Evolutionary conservation across 2,888 invertebrate genomes (phyloP), one percentile per base, ranked within the genome.

Genomic region (Pelosia muscerda): DNA sequence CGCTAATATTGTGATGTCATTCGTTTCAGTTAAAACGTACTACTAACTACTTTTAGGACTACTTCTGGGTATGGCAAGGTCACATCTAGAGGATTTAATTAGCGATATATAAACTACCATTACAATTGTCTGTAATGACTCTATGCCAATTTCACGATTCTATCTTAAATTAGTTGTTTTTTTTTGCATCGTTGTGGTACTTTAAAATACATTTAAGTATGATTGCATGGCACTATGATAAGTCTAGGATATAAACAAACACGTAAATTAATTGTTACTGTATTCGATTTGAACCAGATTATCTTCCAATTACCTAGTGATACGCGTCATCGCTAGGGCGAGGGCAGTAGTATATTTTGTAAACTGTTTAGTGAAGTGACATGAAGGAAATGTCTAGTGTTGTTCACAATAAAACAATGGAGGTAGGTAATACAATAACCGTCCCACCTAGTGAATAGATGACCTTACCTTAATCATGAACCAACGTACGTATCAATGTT

Each of bases 1-100:
- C 68, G 77, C 82, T 87, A 88, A 88, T 86, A 15, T 82, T 76
- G 69, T 75, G 75, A 71, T 57, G 79, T 69, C 70, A 71, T 69
- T 70, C 64, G 71, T 63, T 79, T 62, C 25, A 56, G 34, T 67
- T 72, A 28, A 56, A 68, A 71, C 56, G 55, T 72, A 56, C 64
- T 56, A 53, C 34, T 31, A 53, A 62, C 58, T 70, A 67, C 65
- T 61, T 67, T 71, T 67, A 34, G 65, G 59, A 71, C 71, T 70
- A 60, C 63, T 65, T 64, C 67, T 64, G 68, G 67, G 76, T 63
- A 74, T 74, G 63, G 70, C 77, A 73, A 79, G 72, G 77, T 38
- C 73, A 56, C 22, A 28, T 55, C 54, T 68, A 5, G 28, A 71
- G 31, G 53, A 31, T 60, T 63, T 67, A 72, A 68, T 69, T 70